Evolutionary conservation across 1,140 invertebrate species (phyloP), one percentile per base, ranked within the genome.

Genomic region (Hesperophylax magnus): DNA sequence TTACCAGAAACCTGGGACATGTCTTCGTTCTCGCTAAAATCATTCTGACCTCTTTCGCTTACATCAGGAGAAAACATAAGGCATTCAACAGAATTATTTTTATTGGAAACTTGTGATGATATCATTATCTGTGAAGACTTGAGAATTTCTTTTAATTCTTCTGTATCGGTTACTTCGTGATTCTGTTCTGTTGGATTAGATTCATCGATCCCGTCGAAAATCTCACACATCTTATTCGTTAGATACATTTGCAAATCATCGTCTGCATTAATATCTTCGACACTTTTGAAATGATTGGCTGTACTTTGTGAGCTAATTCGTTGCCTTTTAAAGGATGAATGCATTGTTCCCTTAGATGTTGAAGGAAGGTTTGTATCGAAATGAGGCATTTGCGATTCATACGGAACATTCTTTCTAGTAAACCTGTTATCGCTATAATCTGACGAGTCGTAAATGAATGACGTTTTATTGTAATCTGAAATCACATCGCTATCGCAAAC

Each of bases 401-500:
- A 22, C 20, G 20, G 8, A 34, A 60, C 2, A 60, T 60, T 54
- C 27, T 69, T 67, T 18, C 15, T 22, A 9, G 52, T 34, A 54
- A 79, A 79, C 47, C 65, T 56, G 17, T 72, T 72, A 20, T 79
- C 56, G 24, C 34, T 34, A 24, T 52, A 17, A 47, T 77, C 18
- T 24, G 15, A 17, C 14, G 61, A 78, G 54, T 78, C n/a, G n/a
- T 34, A 34, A 20, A 76, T 76, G 8, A 65, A 65, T 22, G 76
- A 78, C 1, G 9, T 67, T 52, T 67, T 65, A n/a, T 53, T 67
- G 15, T 20, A 39, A 52, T 65, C 58, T 52, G 61, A 65, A 22
- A 67, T 52, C 9, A 78, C 18, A 78, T 78, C 39, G 17, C 76
- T 78, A 65, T 78, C 76, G 34, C 39, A 67, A 11, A 67, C 52